Percentiles rank a stretch among this genome's conserved stretches.
Conservation (phyloP, 2,113 vertebrate genomes). For the Pelobates fuscus region DNA sequence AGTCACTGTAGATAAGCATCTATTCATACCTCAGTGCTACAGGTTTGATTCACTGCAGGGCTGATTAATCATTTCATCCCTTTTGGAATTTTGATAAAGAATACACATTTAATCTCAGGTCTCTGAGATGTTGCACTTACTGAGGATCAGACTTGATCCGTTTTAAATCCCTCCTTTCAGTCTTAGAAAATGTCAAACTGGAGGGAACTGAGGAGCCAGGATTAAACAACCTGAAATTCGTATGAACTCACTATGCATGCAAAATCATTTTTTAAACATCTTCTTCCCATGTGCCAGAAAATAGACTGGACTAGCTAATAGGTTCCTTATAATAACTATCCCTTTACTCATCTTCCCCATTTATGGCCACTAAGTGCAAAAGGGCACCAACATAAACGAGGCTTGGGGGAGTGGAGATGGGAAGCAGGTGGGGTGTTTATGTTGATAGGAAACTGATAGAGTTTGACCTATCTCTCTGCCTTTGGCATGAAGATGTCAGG, state of each 20-base stretch:
- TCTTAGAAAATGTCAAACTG: constrained; percentile 8
- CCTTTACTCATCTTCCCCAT: constrained; percentile 27
- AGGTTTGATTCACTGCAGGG: no score
- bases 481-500: constrained; percentile 40
- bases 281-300: background rate
- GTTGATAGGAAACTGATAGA: constrained; percentile 47
- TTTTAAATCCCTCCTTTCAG: constrained; percentile 3
- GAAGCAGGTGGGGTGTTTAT: constrained; percentile 46
- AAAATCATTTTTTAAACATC: constrained; percentile 17
- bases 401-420: constrained; percentile 17
- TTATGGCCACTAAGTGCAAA: constrained; percentile 30
- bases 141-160: constrained; percentile 15
- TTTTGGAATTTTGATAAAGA: constrained; percentile 3
- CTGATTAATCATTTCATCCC: no score
- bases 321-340: constrained; percentile 9
- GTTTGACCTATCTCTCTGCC: constrained; percentile 31
- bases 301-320: background rate
- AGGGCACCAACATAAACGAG: background rate
- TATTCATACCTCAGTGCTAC: no score
- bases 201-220: background rate
- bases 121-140: constrained; percentile 7
- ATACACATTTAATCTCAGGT: constrained; percentile 13
- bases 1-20: no score
- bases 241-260: background rate
- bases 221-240: background rate